These are phyloP conservation scores for Scaptomyza montana DNA, from an alignment of 1,140 invertebrate species.

Conservation along the genomic window DNA sequence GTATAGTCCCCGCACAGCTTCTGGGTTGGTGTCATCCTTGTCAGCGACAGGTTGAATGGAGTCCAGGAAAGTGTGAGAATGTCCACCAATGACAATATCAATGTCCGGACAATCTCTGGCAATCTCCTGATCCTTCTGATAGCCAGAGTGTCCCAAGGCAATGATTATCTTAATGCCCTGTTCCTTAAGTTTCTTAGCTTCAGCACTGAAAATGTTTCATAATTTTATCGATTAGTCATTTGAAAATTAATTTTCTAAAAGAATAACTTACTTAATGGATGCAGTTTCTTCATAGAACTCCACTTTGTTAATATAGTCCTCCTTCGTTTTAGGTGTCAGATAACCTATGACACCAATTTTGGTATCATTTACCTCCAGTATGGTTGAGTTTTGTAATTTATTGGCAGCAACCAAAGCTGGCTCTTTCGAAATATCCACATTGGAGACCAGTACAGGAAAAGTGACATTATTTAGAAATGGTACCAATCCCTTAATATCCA, in stretches of 20 bases:
- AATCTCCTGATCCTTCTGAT: constrained; percentile 89
- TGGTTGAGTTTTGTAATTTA: constrained; percentile 86
- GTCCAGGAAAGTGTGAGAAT: constrained; percentile 94
- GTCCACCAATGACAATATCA: constrained; percentile 95
- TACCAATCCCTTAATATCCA: constrained; percentile 88
- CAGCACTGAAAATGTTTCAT: constrained; percentile 78
- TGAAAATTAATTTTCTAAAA: too few species aligned
- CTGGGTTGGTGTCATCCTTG: constrained; percentile 44
- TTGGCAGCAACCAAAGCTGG: constrained; percentile 85
- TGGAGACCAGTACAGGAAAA: constrained; percentile 91
- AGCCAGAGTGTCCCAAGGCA: constrained; percentile 95
- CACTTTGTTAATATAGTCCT: constrained; percentile 86
- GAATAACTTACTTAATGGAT: constrained; percentile 86
- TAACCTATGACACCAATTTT: constrained; percentile 95
- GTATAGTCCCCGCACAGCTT: constrained; percentile 88
- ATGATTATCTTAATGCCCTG: constrained; percentile 93
- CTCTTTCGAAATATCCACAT: constrained; percentile 89
- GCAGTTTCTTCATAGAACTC: constrained; percentile 90
- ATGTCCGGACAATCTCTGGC: constrained; percentile 91
- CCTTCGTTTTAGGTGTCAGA: constrained; percentile 91
- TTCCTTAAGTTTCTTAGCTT: constrained; percentile 87
- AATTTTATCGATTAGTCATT: not conserved
- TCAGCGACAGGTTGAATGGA: constrained; percentile 86
- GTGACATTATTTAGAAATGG: constrained; percentile 89
- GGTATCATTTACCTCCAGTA: constrained; percentile 86